Conservation (phyloP, 2,113 vertebrate genomes). For the Pomatostomus ruficeps region DNA sequence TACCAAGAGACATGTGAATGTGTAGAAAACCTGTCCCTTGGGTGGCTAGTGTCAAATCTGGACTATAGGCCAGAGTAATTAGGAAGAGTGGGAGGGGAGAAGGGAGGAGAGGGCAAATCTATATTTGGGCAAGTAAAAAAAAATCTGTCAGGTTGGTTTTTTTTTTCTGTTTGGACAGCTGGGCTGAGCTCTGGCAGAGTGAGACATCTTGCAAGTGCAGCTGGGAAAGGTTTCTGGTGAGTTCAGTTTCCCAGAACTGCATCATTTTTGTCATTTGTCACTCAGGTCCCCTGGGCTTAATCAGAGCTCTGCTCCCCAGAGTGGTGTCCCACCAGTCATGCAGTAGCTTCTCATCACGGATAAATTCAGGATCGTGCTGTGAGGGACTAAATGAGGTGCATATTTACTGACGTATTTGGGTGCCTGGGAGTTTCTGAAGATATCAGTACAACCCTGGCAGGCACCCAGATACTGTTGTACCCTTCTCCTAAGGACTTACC, state of each 20-base stretch:
- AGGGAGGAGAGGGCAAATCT: accelerated
- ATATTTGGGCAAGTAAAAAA: background rate
- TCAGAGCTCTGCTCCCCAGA: background rate
- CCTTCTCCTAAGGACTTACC: background rate
- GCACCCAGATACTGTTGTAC: background rate
- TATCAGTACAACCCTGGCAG: background rate
- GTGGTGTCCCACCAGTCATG: background rate
- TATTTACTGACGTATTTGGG: background rate
- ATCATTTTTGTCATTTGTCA: background rate
- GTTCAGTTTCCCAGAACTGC: background rate
- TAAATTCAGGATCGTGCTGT: background rate
- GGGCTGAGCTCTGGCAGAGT: background rate
- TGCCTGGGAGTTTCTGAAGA: background rate
- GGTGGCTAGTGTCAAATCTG: background rate
- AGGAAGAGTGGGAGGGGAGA: accelerated
- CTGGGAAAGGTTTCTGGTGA: background rate
- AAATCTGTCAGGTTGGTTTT: too few species aligned
- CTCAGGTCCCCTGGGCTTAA: background rate
- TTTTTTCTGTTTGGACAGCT: background rate
- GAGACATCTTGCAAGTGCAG: background rate
- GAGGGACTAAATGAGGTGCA: background rate
- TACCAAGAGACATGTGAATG: background rate
- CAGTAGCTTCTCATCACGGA: background rate
- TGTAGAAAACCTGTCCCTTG: background rate
- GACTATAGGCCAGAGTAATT: background rate